Percentiles rank a stretch among this genome's conserved stretches.
phyloP scores from a whole-genome alignment of 2,113 vertebrate genomes.

The Pituophis catenifer region DNA sequence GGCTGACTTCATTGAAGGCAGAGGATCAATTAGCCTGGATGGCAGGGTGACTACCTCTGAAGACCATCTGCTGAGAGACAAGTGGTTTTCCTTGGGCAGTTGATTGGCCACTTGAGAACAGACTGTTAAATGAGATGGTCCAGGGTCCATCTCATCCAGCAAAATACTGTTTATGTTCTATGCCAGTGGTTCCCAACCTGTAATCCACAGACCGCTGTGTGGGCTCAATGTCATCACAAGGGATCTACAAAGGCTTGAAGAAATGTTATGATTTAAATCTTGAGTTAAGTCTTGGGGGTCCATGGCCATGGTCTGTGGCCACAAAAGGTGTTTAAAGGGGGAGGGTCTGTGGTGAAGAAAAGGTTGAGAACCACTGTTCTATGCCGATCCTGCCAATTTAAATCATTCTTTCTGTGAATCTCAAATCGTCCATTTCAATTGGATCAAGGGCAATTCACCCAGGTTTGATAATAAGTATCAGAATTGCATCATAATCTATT shows the following conservation, averaged over 20 bases:
- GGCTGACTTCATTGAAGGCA: neutral
- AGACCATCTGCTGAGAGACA: neutral
- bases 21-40: neutral
- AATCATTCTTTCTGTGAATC: neutral
- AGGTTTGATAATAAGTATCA: neutral
- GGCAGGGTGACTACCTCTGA: too few species aligned
- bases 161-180: neutral
- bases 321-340: too few species aligned
- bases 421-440: neutral
- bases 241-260: too few species aligned
- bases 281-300: too few species aligned
- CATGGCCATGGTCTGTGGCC: too few species aligned
- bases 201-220: too few species aligned
- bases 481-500: neutral
- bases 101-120: neutral
- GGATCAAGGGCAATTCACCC: neutral
- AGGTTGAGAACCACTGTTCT: neutral
- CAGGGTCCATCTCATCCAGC: neutral
- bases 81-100: neutral
- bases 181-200: neutral
- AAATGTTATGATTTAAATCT: too few species aligned
- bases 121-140: neutral
- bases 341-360: too few species aligned
- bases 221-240: too few species aligned
- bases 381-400: neutral